Conservation (phyloP, 2,113 vertebrate genomes). For the Camelus bactrianus region DNA sequence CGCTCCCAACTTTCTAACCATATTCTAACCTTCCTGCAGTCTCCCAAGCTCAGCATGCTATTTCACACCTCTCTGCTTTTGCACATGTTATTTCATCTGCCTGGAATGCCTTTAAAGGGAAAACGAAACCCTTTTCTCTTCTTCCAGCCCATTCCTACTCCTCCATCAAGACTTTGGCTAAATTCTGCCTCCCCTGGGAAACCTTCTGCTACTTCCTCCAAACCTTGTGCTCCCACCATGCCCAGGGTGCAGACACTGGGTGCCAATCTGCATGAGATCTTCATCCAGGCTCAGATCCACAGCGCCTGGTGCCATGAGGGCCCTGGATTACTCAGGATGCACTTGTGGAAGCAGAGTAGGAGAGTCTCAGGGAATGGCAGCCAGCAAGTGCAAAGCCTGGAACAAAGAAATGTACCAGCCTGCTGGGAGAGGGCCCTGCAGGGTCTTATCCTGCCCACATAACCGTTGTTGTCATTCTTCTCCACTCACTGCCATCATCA, state of each 20-base stretch:
- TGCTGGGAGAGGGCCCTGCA: background rate
- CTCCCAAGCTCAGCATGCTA: conserved; percentile 16
- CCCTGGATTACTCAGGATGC: background rate
- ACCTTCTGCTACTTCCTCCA: background rate
- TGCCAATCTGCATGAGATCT: background rate
- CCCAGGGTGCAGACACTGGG: background rate
- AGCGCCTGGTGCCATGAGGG: background rate
- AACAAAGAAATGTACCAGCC: background rate
- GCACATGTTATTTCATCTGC: conserved; percentile 56
- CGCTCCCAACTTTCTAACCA: background rate
- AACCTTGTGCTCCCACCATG: background rate
- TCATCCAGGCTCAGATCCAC: background rate
- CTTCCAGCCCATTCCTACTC: conserved; percentile 46
- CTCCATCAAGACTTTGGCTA: background rate
- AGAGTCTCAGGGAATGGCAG: background rate
- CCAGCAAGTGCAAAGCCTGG: background rate
- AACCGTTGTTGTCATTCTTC: background rate
- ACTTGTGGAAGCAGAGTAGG: background rate
- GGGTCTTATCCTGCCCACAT: background rate
- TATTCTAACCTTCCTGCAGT: conserved; percentile 53
- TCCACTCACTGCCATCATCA: background rate
- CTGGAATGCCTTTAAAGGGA: conserved; percentile 58
- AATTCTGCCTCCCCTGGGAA: conserved; percentile 37
- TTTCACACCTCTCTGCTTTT: conserved; percentile 74
- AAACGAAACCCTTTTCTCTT: conserved; percentile 62